Base-by-base conservation (phyloP, 2,888 invertebrate genomes). In the Diarsia rubi region DNA sequence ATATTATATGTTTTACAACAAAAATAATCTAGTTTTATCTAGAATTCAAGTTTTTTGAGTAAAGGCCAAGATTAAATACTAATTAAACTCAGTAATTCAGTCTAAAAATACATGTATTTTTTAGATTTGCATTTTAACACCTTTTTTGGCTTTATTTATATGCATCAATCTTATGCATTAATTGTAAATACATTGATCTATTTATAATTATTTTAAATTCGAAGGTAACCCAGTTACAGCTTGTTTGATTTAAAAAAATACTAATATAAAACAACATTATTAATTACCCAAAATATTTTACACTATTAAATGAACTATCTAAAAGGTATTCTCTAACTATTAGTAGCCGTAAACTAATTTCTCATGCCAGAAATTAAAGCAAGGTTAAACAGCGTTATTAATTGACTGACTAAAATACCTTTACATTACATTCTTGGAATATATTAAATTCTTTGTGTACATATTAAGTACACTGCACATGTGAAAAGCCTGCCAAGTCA, bases 391-490 rank as follows among this genome's bases (percentile, higher is more conserved):
- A 60, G 64, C 31, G n/a, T 67, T 80, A 80, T 74, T 74, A 83
- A 85, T 85, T 69, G 66, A 67, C 86, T 63, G 52, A 72, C 66
- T 3, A 37, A 66, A 77, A 85, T 85, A 75, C 60, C 76, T 82
- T 69, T 45, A 42, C 57, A 64, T 73, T 52, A 68, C 77, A 80
- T 85, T 78, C 79, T 73, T 80, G 54, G 45, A 63, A 73, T 80
- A 63, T 64, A 73, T 75, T 59, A 75, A 78, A 85, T 78, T 67
- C 70, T 75, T 82, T 69, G 37, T 57, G 54, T 62, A 66, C 64
- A 64, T 65, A 68, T 78, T 67, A 75, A 47, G 60, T 57, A 68
- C 85, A 75, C 73, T 66, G 60, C 77, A 81, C 70, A 71, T 44
- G 27, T 47, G 31, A 37, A 81, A 71, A 21, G 8, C 11, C 21